Conservation (phyloP, 1,140 invertebrate genomes). For the Pseudoatta argentina region DNA sequence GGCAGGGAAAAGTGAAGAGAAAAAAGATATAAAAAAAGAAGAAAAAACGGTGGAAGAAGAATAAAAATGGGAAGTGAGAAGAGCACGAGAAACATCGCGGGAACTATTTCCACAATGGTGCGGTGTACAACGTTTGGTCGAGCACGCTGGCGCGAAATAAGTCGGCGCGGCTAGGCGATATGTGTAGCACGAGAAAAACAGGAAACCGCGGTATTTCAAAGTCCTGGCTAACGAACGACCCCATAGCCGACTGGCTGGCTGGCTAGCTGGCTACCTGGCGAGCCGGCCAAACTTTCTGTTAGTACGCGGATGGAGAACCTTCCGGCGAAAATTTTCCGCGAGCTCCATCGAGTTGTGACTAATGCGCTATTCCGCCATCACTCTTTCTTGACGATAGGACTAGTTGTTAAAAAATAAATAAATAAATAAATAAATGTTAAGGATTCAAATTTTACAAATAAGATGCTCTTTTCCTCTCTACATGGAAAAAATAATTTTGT, state of each 20-base stretch:
- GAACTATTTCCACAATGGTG: constrained; percentile 54
- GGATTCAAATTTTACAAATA: background rate
- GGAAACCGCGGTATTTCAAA: constrained; percentile 58
- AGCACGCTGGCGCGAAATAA: constrained; percentile 38
- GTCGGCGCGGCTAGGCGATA: constrained; percentile 48
- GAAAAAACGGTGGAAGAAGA: background rate
- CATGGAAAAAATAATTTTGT: background rate
- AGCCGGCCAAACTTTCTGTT: constrained; percentile 62
- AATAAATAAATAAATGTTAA: background rate
- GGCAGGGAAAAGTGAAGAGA: constrained; percentile 2
- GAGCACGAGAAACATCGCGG: constrained; percentile 37
- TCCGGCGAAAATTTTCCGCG: constrained; percentile 62
- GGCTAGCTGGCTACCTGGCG: background rate
- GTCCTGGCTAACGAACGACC: constrained; percentile 66
- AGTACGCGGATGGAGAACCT: constrained; percentile 29
- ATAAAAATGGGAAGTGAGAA: constrained; percentile 24
- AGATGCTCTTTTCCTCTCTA: background rate
- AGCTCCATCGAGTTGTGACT: constrained; percentile 65
- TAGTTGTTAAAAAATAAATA: background rate
- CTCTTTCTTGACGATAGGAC: constrained; percentile 11
- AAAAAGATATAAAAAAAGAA: background rate
- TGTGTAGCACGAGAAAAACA: constrained; percentile 67
- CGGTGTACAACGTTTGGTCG: constrained; percentile 43
- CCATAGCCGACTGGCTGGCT: background rate
- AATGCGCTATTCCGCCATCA: constrained; percentile 54